Evolutionary conservation across 2,113 vertebrate genomes (phyloP).

Genomic region (Amblyornis subalaris): DNA sequence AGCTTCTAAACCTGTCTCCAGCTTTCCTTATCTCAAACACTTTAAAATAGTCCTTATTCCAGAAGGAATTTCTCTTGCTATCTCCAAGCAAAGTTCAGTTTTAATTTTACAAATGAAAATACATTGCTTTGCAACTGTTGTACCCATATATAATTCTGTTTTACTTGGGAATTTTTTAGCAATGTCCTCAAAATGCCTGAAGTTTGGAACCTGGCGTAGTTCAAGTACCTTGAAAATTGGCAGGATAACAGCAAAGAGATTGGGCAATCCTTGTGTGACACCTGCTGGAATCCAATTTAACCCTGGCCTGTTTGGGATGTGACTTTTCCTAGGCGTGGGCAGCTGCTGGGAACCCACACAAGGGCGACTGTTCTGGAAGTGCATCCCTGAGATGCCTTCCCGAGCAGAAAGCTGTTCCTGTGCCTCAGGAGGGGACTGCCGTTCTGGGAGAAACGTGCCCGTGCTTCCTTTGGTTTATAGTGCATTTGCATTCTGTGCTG

Average conservation of each 20-base stretch:
- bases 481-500: neutral
- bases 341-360: neutral
- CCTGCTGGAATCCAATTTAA: neutral
- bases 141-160: neutral
- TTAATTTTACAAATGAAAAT: neutral
- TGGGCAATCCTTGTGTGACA: neutral
- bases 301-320: neutral
- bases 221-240: neutral
- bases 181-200: neutral
- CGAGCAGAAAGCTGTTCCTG: neutral
- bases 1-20: neutral
- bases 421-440: neutral
- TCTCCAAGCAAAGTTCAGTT: neutral
- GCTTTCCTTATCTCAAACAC: neutral
- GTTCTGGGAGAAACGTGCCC: neutral
- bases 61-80: neutral
- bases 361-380: rapidly evolving
- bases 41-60: neutral
- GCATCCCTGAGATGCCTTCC: neutral
- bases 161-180: neutral
- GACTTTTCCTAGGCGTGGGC: neutral
- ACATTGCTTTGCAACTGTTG: neutral
- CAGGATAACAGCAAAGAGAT: neutral
- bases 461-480: neutral
- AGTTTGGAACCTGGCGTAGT: neutral